phyloP scores from a whole-genome alignment of 1,140 invertebrate genomes.

The Physella acuta region DNA sequence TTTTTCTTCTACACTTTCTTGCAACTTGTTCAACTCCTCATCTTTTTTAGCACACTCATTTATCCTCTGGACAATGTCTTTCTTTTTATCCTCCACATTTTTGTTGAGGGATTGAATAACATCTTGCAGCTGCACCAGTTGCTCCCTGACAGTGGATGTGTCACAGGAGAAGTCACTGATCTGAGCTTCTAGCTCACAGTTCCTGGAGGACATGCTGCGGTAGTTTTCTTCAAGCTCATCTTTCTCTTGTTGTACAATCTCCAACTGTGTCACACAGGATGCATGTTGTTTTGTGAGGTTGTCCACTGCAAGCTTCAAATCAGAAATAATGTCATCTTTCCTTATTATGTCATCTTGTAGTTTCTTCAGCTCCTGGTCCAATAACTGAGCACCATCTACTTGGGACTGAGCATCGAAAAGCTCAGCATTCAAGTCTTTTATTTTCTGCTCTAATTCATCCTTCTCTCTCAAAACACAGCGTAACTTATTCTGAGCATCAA shows the following conservation, averaged over 20 bases:
- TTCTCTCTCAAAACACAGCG: background rate
- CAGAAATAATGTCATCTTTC: constrained; percentile 3
- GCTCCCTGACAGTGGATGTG: constrained; percentile 1
- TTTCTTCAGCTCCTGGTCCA: background rate
- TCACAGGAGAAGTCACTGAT: background rate
- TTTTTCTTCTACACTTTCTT: background rate
- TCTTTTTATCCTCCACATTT: constrained; percentile 2
- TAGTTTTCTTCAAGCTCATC: background rate
- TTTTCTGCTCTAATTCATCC: background rate
- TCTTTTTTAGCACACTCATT: constrained; percentile 7
- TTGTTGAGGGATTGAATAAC: constrained; percentile 2
- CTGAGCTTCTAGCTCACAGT: background rate
- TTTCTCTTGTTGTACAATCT: background rate
- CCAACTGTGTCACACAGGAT: background rate
- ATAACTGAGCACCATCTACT: background rate
- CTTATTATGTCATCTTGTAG: background rate
- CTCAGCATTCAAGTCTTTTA: background rate
- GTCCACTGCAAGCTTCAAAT: background rate
- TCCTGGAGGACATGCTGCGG: background rate
- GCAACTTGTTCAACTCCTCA: background rate
- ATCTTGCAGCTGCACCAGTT: constrained; percentile 11
- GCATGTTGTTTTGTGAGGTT: background rate
- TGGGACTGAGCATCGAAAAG: background rate
- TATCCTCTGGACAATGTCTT: constrained; percentile 6
- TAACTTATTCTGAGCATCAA: constrained; percentile 13